Evolutionary conservation across 2,888 invertebrate genomes (phyloP), one percentile per base, ranked within the genome.

Genomic region (Hetaerina titia): DNA sequence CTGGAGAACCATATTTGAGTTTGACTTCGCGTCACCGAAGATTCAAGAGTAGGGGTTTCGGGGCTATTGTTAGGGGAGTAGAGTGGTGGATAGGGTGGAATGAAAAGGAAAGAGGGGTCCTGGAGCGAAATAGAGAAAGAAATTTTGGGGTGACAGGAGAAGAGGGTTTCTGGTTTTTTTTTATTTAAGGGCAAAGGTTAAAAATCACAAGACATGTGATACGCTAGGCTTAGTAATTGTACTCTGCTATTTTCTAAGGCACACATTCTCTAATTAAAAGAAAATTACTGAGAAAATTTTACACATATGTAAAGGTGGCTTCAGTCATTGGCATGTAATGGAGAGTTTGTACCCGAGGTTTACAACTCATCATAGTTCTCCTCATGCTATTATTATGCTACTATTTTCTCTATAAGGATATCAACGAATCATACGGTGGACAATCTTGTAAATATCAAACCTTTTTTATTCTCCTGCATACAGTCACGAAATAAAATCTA

Each of bases 1-100:
- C 58, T 89, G 57, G 22, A 15, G 89, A 89, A 90, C 90, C 90
- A 58, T 89, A 89, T 90, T 90, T 90, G 90, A 90, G 90, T 90
- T 90, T 60, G 58, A 60, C n/a, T 90, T 58, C 60, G 25, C 90
- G 90, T 90, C 90, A 90, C 90, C 90, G 60, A 60, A 60, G 90
- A 90, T 57, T 58, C 89, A 89, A 90, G 58, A 89, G 57, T 22
- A 25, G 58, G 60, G 58, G 90, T 90, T 90, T 22, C 58, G 90
- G 58, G 22, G 60, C n/a, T 60, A 22, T 90, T n/a, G 81, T n/a
- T n/a, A n/a, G 81, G n/a, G 2, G 58, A 89, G 89, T 22, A 89
- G 89, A n/a, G n/a, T 56, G n/a, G 19, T 58, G 90, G 90, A 25
- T 58, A 57, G 57, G 25, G 5, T 57, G 57, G 81, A 31, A 25